Evolutionary conservation across 2,797 vertebrate species (phyloP).

Genomic region (Capromys pilorides): DNA sequence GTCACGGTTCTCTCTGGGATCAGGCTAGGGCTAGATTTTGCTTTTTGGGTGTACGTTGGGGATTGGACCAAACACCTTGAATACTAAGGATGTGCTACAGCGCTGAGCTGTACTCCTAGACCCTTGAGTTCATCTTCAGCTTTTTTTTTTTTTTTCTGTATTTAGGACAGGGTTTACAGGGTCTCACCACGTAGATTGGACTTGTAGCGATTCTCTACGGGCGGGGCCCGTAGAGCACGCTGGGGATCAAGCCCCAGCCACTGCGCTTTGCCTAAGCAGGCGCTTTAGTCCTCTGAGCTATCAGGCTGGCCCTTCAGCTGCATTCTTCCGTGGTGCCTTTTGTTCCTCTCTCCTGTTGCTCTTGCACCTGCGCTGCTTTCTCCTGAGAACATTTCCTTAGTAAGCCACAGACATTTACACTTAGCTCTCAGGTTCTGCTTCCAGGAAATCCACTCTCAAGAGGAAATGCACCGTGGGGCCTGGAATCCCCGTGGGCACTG

Average conservation of each 20-base stretch:
- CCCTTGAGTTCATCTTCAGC: background rate
- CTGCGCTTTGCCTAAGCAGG: too few relatives aligned
- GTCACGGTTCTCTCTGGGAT: background rate
- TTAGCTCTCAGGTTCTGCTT: background rate
- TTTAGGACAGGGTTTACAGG: too few relatives aligned
- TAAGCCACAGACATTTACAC: background rate
- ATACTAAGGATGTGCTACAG: background rate
- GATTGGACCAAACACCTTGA: background rate
- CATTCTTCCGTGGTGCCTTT: background rate
- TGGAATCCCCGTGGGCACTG: background rate
- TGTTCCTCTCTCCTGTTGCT: background rate
- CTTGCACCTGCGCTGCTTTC: background rate
- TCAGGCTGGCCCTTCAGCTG: background rate
- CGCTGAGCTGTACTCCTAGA: background rate
- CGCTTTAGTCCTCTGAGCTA: too few relatives aligned
- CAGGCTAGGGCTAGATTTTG: background rate
- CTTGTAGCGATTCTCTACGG: too few relatives aligned
- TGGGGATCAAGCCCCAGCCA: too few relatives aligned
- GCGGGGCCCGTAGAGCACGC: too few relatives aligned
- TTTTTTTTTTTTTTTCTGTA: too few relatives aligned
- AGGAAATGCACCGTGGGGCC: background rate
- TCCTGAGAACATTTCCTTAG: background rate
- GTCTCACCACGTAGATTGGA: too few relatives aligned
- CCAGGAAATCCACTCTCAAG: background rate
- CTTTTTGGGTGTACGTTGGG: background rate